Evolutionary conservation across 30 jellyfish, hydroid and myxozoan species (phyloP), one percentile per base, ranked within the genome.

Genomic region (Aurelia aurita complex sp. Pacific): DNA sequence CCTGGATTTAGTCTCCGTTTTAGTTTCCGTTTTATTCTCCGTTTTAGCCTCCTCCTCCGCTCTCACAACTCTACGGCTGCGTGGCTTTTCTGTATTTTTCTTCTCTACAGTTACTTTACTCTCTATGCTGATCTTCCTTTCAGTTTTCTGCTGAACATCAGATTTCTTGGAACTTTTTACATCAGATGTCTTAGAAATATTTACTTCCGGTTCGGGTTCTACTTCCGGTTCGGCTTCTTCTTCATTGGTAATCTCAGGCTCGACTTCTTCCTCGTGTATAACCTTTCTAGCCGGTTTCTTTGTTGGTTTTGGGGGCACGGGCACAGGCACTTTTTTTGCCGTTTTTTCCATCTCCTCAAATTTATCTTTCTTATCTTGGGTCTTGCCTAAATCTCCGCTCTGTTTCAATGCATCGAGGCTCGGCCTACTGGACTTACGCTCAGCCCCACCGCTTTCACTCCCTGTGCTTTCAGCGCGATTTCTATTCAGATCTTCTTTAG

Each of bases 381-480:
- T 79, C 34, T 38, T 84, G n/a, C 93, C 93, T n/a, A 84, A 54
- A 11, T 84, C 93, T 4, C 93, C 93, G 35, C 93, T 84, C 83
- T 84, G 76, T 74, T 84, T 84, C 82, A 84, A 73, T 19, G 93
- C 93, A 64, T 84, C 93, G 1, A 84, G 78, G 54, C 89, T 77
- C 2, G 85, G 95, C 85, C 89, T 57, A 8, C 89, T 67, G 4
- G 89, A 64, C 62, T 86, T 86, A 50, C 87, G 89, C 40, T 57
- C 43, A 4, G 83, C 14, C 29, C 57, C 63, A 23, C 78, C 88
- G 17, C 80, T 23, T 50, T 73, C 82, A 16, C 90, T 55, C 8
- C 77, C 97, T 12, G 78, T 77, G 54, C 87, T 68, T 13, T 63
- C 97, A 18, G 62, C 61, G 63, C 72, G 81, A 43, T 79, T 81